A percentile compares a stretch with the other conserved stretches of the same genome.
Evolutionary conservation across 2,113 vertebrate genomes (phyloP).

Genomic region (Ictidomys tridecemlineatus): DNA sequence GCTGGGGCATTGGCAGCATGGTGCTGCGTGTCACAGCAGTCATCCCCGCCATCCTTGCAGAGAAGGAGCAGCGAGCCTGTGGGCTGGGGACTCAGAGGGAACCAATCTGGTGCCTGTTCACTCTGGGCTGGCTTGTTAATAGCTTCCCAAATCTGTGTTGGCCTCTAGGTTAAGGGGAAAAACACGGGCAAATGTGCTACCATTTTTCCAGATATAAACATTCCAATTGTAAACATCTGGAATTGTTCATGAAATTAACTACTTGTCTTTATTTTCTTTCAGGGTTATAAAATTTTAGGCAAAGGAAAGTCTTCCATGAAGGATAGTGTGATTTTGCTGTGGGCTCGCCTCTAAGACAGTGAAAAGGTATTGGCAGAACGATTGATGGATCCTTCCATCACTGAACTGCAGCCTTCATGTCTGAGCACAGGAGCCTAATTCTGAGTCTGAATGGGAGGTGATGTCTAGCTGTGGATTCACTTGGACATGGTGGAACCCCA

Average conservation of each 20-base stretch:
- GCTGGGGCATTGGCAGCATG: no score
- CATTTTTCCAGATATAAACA: neutral
- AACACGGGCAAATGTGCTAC: neutral
- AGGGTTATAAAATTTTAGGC: neutral
- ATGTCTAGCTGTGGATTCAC: neutral
- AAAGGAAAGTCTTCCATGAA: neutral
- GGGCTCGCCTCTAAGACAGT: neutral
- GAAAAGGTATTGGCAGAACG: neutral
- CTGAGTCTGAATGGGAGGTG: neutral
- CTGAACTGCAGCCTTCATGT: neutral
- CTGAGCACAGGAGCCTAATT: neutral
- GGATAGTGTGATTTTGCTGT: neutral
- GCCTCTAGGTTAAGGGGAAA: neutral
- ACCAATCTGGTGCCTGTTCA: neutral
- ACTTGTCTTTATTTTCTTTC: neutral
- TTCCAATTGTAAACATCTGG: neutral
- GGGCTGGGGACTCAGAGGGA: neutral
- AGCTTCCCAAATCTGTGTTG: neutral
- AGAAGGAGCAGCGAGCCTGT: neutral
- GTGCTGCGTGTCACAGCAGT: no score
- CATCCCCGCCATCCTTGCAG: neutral
- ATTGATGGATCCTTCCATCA: neutral
- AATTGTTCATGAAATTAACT: neutral
- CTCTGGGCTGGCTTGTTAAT: neutral
- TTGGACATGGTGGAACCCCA: rapidly evolving